Conservation (phyloP, 2,113 vertebrate species). For the Oncorhynchus mykiss region DNA sequence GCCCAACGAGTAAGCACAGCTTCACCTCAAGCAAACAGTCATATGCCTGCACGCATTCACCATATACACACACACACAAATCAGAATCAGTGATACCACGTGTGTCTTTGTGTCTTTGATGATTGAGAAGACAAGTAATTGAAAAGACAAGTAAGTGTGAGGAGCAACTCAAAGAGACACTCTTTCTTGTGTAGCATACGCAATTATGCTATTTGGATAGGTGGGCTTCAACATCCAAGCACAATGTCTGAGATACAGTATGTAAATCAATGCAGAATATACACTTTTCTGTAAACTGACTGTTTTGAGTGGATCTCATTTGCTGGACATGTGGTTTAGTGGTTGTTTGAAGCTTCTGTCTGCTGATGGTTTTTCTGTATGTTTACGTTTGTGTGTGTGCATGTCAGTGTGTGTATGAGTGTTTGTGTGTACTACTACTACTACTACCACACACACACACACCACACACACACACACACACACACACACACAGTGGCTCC, state of each 20-base stretch:
- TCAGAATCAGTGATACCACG: no score
- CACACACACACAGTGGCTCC: background rate
- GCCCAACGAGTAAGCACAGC: no score
- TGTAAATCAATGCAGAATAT: background rate
- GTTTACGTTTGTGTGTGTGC: slow-evolving; percentile 4
- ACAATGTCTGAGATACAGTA: background rate
- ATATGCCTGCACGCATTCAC: background rate
- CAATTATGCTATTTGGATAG: no score
- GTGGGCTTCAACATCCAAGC: no score
- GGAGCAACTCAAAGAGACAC: no score
- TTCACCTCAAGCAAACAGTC: no score
- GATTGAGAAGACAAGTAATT: no score
- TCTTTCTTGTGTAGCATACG: no score
- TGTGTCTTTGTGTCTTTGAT: no score
- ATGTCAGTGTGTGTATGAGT: slow-evolving; percentile 16
- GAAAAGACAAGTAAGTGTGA: no score
- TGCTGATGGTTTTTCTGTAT: background rate
- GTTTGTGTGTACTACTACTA: background rate
- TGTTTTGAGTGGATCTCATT: slow-evolving; percentile 4
- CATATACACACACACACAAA: background rate
- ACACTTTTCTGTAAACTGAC: background rate
- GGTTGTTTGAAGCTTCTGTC: slow-evolving; percentile 5
- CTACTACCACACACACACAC: no score
- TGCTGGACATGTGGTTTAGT: background rate
- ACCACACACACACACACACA: no score